These are phyloP conservation scores for Lepus oiostolus DNA, from an alignment of 2,797 vertebrate species.

Conservation along the genomic window DNA sequence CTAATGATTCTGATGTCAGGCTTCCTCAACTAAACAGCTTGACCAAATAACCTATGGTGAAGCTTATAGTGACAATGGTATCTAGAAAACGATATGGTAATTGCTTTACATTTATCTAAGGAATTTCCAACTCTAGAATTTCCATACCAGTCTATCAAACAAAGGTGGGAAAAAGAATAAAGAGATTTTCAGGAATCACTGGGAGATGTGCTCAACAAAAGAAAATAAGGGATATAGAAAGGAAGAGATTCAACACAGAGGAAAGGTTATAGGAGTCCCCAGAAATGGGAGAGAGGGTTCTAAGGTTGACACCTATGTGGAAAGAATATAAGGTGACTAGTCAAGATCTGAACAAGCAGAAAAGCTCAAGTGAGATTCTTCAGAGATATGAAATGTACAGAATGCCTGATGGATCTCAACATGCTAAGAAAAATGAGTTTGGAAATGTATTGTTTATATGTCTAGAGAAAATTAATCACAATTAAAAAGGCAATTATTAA, in stretches of 20 bases:
- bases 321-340: neutral
- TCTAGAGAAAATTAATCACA: conserved; percentile 8
- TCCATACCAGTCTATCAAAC: neutral
- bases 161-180: neutral
- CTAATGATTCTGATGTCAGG: neutral
- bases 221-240: neutral
- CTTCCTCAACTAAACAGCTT: neutral
- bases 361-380: neutral
- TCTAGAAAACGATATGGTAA: neutral
- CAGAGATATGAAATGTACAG: neutral
- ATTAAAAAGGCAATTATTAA: neutral
- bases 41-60: neutral
- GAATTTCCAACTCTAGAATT: conserved; percentile 54
- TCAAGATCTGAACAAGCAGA: neutral
- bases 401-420: neutral
- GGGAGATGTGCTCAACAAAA: neutral
- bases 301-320: neutral
- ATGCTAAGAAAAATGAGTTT: neutral
- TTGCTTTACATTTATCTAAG: neutral
- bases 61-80: neutral
- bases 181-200: conserved; percentile 24
- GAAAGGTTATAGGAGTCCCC: neutral
- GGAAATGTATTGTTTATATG: neutral
- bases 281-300: neutral
- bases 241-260: neutral